These are phyloP conservation scores for Melospiza melodia DNA, from an alignment of 2,113 vertebrate genomes.

Conservation along the genomic window DNA sequence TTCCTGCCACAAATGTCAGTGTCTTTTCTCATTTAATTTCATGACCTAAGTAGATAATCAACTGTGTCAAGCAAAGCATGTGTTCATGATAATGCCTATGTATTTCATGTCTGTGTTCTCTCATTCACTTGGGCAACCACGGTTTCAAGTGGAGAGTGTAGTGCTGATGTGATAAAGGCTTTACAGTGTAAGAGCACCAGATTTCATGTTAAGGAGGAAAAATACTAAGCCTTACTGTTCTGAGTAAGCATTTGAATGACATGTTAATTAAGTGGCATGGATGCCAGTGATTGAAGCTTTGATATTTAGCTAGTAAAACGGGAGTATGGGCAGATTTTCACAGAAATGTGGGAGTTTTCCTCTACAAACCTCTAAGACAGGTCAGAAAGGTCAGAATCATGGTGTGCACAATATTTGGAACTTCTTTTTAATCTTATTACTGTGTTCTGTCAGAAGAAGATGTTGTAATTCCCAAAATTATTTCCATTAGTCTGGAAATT, in stretches of 20 bases:
- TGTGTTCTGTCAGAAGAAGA: not conserved
- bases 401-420: not conserved
- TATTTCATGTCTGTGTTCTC: slow-evolving; percentile 59
- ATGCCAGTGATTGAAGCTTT: slow-evolving; percentile 70
- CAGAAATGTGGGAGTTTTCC: slow-evolving; percentile 58
- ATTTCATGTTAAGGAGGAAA: slow-evolving; percentile 73
- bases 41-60: slow-evolving; percentile 61
- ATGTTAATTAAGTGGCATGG: slow-evolving; percentile 79
- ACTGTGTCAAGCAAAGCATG: slow-evolving; percentile 58
- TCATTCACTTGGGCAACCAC: slow-evolving; percentile 64
- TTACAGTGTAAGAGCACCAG: slow-evolving; percentile 66
- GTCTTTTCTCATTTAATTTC: slow-evolving; percentile 62
- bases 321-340: slow-evolving; percentile 63
- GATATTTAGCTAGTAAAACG: slow-evolving; percentile 71
- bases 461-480: slow-evolving; percentile 13
- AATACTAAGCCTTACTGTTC: slow-evolving; percentile 73
- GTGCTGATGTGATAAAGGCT: slow-evolving; percentile 72
- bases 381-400: slow-evolving; percentile 6
- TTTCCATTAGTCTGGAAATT: not conserved
- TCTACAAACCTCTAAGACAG: slow-evolving; percentile 27
- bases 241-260: slow-evolving; percentile 77
- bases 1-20: slow-evolving; percentile 19
- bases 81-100: slow-evolving; percentile 57
- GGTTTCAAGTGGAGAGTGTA: slow-evolving; percentile 75
- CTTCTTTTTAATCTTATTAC: not conserved